Base-by-base conservation (phyloP, 2,888 invertebrate species). In the Baronia brevicornis region DNA sequence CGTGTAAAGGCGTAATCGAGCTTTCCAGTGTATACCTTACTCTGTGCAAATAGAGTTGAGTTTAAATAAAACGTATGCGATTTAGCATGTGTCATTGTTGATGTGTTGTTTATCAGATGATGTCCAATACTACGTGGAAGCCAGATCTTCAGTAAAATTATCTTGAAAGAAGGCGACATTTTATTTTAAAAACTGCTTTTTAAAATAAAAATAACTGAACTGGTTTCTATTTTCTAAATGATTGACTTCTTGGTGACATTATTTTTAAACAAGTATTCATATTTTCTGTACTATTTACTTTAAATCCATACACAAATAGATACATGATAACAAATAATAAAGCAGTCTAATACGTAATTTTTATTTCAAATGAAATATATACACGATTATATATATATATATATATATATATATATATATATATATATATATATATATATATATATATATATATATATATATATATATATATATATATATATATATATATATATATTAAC, bases 21-120 rank as follows among this genome's bases (percentile, higher is more conserved):
- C 14, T n/a, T 11, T 12, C 38, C 32, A 59, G 23, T 50, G 4
- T 48, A 33, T 22, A 51, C 60, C 43, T 38, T 67, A 47, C 5
- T 4, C 2, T n/a, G 7, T 1, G 0, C 5, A 0, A 5, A 2
- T n/a, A 23, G 0, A 4, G 19, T 41, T 60, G 35, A 32, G 4
- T 17, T 25, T 39, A 28, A 4, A 28, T 24, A 20, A 6, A 4
- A 11, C 19, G 1, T 2, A 9, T 1, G 10, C 34, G 25, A 48
- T 68, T 67, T 59, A 70, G 63, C 71, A 72, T 75, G 70, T 73
- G 72, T 73, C 73, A 74, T 64, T 69, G 62, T 49, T 57, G 63
- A 65, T 70, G 63, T 58, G 63, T 54, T 52, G 54, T 50, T 65
- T 78, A 80, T 79, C 77, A 65, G 73, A 72, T 71, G 54, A 47